phyloP scores from a whole-genome alignment of 2,797 vertebrate genomes.

The Yasuhikotakia modesta region DNA sequence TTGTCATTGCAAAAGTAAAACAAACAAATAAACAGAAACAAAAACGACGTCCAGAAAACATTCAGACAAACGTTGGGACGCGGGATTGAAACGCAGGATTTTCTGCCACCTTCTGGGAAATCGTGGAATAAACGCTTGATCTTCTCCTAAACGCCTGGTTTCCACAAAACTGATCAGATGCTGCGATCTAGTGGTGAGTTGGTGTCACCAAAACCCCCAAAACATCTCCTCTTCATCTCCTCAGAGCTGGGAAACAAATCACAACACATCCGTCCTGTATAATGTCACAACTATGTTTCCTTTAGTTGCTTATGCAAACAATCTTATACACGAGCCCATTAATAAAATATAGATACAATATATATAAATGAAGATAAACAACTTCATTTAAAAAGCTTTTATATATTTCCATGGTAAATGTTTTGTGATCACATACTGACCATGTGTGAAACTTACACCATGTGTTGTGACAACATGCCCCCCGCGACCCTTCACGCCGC shows the following conservation, averaged over 20 bases:
- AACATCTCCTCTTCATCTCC: accelerated
- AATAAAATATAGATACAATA: too few species aligned
- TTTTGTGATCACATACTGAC: neutral
- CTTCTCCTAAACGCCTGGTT: too few species aligned
- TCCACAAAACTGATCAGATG: neutral
- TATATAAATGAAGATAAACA: too few species aligned
- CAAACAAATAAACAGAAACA: constrained; percentile 37
- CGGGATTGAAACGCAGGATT: neutral
- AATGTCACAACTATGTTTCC: too few species aligned
- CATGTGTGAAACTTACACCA: neutral
- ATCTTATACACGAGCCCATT: too few species aligned
- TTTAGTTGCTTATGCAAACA: too few species aligned
- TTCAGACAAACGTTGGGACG: neutral
- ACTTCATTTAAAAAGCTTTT: too few species aligned
- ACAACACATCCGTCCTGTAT: too few species aligned
- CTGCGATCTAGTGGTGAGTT: constrained; percentile 3
- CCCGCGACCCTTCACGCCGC: neutral
- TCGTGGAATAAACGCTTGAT: neutral
- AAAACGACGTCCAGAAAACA: too few species aligned
- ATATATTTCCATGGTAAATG: neutral
- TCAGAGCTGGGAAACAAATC: neutral
- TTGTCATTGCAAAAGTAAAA: too few species aligned
- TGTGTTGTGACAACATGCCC: neutral
- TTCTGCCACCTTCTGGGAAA: constrained; percentile 72
- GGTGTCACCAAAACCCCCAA: too few species aligned